Percentiles rank a stretch among this genome's conserved stretches.
phyloP scores from a whole-genome alignment of 2,888 invertebrate species.

The Rambutsinella grinnellia region DNA sequence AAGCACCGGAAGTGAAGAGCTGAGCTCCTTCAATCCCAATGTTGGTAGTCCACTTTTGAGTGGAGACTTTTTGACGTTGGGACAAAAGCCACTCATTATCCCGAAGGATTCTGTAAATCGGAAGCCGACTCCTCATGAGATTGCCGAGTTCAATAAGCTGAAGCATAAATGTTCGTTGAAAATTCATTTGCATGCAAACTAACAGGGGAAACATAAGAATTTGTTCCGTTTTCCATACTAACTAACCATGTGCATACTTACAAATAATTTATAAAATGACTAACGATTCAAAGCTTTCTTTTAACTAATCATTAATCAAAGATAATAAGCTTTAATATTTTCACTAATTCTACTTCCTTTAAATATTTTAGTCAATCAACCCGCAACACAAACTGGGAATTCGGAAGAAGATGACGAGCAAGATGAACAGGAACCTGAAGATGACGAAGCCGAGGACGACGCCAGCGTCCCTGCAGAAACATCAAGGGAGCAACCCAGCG shows the following conservation, averaged over 20 bases:
- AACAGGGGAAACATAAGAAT: too few relatives aligned
- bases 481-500: conserved; percentile 33
- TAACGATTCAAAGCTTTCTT: not conserved
- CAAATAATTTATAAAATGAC: not conserved
- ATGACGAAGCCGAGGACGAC: conserved; percentile 47
- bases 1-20: conserved; percentile 22
- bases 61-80: conserved; percentile 36
- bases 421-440: conserved; percentile 40
- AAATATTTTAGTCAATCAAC: conserved; percentile 23
- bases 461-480: conserved; percentile 18
- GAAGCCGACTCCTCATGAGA: conserved; percentile 28
- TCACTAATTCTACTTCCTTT: not conserved
- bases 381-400: conserved; percentile 11
- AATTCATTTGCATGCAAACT: too few relatives aligned
- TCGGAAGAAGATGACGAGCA: conserved; percentile 16
- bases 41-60: conserved; percentile 34
- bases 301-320: not conserved
- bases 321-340: not conserved
- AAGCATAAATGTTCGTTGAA: conserved; percentile 48
- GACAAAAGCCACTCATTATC: conserved; percentile 34
- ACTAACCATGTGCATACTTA: not conserved
- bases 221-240: too few relatives aligned
- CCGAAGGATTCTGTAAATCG: conserved; percentile 29
- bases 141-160: conserved; percentile 32
- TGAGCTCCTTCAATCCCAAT: conserved; percentile 18